A percentile compares a stretch with the other conserved stretches of the same genome.
Conservation (phyloP, 2,797 vertebrate species). For the Staurois parvus region DNA sequence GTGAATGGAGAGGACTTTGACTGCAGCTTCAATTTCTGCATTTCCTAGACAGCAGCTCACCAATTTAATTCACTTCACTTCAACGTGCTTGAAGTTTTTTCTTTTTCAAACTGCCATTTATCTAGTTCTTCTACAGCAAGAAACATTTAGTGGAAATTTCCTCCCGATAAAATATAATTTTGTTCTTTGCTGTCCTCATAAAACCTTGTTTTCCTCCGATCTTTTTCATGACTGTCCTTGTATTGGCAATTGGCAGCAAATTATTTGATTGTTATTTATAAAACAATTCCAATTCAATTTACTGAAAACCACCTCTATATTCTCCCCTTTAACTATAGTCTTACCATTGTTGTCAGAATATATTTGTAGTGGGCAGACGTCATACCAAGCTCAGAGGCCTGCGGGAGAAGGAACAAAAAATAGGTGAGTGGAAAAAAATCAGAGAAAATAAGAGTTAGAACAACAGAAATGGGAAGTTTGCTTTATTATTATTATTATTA, state of each 20-base stretch:
- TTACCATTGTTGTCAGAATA: constrained; percentile 90
- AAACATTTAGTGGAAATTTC: not conserved
- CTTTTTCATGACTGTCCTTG: not conserved
- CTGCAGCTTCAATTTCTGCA: not conserved
- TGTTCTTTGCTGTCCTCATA: not conserved
- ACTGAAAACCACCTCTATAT: not conserved
- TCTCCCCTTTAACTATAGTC: constrained; percentile 37
- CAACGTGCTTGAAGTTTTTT: not conserved
- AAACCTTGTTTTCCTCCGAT: not conserved
- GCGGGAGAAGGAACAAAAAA: constrained; percentile 34
- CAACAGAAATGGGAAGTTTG: not conserved
- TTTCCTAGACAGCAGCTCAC: not conserved
- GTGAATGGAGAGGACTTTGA: not conserved
- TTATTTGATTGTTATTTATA: not conserved
- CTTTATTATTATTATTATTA: too few relatives aligned
- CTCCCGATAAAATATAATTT: not conserved
- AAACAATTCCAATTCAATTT: not conserved
- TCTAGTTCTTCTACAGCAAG: not conserved
- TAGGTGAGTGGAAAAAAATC: not conserved
- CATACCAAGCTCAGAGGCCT: constrained; percentile 89
- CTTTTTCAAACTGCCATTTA: not conserved
- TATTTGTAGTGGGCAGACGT: constrained; percentile 90
- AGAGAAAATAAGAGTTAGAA: not conserved
- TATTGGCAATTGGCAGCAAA: not conserved
- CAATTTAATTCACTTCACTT: not conserved